These are phyloP conservation scores for Thymelicus lineola DNA, from an alignment of 2,888 invertebrate genomes.

Conservation along the genomic window DNA sequence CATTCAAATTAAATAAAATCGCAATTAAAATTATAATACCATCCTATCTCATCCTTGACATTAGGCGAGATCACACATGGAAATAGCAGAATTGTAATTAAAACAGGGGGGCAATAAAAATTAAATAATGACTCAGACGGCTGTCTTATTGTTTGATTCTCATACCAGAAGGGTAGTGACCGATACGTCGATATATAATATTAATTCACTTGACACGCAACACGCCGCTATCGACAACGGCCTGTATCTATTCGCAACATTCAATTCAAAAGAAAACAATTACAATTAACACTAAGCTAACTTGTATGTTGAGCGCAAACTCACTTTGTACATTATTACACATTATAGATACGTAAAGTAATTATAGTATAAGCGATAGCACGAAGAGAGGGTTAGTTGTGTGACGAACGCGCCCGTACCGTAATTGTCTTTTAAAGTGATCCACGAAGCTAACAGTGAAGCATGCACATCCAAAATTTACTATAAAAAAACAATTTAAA, in stretches of 20 bases:
- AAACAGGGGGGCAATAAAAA: neutral
- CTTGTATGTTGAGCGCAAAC: constrained; percentile 79
- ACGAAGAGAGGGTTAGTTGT: constrained; percentile 53
- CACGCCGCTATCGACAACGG: constrained; percentile 29
- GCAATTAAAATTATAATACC: neutral
- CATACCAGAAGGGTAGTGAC: neutral
- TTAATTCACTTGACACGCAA: neutral
- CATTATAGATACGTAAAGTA: constrained; percentile 70
- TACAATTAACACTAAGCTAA: constrained; percentile 73
- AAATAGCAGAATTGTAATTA: neutral
- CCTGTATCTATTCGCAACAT: constrained; percentile 48
- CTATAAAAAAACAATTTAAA: constrained; percentile 52
- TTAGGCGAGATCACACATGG: neutral
- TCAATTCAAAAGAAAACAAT: constrained; percentile 54
- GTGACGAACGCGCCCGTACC: constrained; percentile 42
- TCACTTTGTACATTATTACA: constrained; percentile 83
- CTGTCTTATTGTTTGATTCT: constrained; percentile 18
- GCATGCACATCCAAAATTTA: constrained; percentile 44
- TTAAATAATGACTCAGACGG: constrained; percentile 10
- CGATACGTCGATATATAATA: neutral
- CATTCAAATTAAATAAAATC: neutral
- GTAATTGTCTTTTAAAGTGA: constrained; percentile 56
- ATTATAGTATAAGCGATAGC: constrained; percentile 65
- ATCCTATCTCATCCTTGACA: neutral
- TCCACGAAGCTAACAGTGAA: constrained; percentile 22